These are phyloP conservation scores for Halichoeres trimaculatus DNA, from an alignment of 2,113 vertebrate species.

Conservation along the genomic window DNA sequence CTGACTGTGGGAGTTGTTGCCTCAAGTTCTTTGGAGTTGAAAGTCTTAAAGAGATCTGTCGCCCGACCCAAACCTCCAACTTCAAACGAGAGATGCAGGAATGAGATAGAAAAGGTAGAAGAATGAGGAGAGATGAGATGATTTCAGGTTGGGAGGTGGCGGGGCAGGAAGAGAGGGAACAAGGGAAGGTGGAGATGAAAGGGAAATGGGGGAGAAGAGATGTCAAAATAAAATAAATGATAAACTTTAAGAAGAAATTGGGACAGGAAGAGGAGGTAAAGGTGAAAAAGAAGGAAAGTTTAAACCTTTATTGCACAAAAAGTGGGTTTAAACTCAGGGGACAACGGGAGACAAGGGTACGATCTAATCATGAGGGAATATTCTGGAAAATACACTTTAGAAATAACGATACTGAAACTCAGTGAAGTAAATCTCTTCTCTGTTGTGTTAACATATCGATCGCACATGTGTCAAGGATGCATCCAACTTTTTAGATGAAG, in stretches of 20 bases:
- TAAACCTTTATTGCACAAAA: not conserved
- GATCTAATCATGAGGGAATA: not conserved
- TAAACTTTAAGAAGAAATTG: conserved; percentile 5
- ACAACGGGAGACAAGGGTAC: not conserved
- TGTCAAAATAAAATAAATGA: not conserved
- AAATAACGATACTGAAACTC: too few relatives aligned
- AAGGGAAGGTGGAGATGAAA: conserved; percentile 35
- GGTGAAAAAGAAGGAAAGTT: not conserved
- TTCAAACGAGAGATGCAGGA: conserved; percentile 68
- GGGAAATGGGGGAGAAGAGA: conserved; percentile 10
- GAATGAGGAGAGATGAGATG: conserved; percentile 52
- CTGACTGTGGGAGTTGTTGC: conserved; percentile 60
- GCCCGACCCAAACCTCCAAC: conserved; percentile 47
- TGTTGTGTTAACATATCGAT: too few relatives aligned
- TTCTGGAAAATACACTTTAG: not conserved
- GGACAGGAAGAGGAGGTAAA: conserved; percentile 4
- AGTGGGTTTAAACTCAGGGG: not conserved
- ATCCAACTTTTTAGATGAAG: too few relatives aligned
- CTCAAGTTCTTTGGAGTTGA: conserved; percentile 71
- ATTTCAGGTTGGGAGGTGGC: conserved; percentile 34
- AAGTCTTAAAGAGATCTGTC: conserved; percentile 68
- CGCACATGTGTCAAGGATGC: too few relatives aligned
- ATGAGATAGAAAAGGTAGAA: conserved; percentile 38
- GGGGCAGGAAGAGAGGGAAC: conserved; percentile 14
- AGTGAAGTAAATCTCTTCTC: too few relatives aligned